phyloP scores from a whole-genome alignment of 2,113 vertebrate genomes.

The Macheiramphus alcinus region DNA sequence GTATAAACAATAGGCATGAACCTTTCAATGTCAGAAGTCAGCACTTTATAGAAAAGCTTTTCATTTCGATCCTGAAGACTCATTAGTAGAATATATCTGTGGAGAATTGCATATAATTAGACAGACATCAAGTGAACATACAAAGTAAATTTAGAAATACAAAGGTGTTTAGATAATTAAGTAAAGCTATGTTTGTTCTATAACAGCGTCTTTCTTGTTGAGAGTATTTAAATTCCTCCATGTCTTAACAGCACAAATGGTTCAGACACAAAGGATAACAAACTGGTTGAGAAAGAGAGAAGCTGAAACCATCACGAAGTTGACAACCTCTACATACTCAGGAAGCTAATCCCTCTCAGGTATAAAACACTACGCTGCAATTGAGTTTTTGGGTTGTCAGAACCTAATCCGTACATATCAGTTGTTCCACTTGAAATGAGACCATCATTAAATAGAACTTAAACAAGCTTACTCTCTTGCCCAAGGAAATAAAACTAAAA shows the following conservation, averaged over 20 bases:
- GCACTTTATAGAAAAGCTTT: constrained; percentile 93
- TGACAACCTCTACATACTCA: background rate
- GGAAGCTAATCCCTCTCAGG: background rate
- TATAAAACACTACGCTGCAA: background rate
- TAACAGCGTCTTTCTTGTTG: background rate
- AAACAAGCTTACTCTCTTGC: background rate
- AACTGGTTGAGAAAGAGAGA: background rate
- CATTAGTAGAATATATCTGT: constrained; percentile 95
- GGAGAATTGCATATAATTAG: constrained; percentile 55
- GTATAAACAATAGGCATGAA: constrained; percentile 99
- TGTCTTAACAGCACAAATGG: background rate
- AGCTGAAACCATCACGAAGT: background rate
- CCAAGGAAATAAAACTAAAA: background rate
- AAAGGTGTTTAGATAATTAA: background rate
- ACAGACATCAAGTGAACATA: background rate
- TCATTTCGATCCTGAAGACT: constrained; percentile 93
- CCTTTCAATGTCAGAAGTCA: constrained; percentile 87
- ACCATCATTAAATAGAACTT: background rate
- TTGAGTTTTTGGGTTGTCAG: background rate
- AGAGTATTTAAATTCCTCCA: background rate
- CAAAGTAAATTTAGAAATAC: background rate
- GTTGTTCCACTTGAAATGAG: background rate
- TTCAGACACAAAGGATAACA: background rate
- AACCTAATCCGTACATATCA: background rate
- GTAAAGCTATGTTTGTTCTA: background rate